These are phyloP conservation scores for Tachina lurida DNA, from an alignment of 2,888 invertebrate species.

Conservation along the genomic window DNA sequence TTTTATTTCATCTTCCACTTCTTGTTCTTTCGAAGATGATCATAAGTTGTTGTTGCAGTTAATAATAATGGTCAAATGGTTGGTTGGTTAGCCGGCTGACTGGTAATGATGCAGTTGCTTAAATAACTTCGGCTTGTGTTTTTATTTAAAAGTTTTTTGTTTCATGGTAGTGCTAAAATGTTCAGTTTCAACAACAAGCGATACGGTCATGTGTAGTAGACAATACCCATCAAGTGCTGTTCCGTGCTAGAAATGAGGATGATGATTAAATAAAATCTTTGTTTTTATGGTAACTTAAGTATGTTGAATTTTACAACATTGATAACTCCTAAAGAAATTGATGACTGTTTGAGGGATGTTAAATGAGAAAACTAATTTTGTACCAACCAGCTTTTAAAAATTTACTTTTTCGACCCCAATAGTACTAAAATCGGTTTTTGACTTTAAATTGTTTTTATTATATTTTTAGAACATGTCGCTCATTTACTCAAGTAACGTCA, in stretches of 20 bases:
- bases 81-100: constrained; percentile 2
- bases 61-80: constrained; percentile 37
- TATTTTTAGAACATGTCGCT: too few relatives aligned
- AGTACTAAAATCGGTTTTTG: too few relatives aligned
- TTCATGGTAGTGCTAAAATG: constrained; percentile 35
- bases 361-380: too few relatives aligned
- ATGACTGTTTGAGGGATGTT: background rate
- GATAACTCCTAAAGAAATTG: constrained; percentile 64
- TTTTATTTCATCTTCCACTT: constrained; percentile 12
- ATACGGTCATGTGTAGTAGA: constrained; percentile 38
- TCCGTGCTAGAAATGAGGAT: constrained; percentile 54
- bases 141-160: background rate
- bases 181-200: constrained; percentile 39
- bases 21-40: constrained; percentile 32
- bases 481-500: too few relatives aligned
- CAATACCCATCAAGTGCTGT: background rate
- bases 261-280: constrained; percentile 79
- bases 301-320: constrained; percentile 69
- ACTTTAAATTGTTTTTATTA: too few relatives aligned
- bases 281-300: constrained; percentile 78
- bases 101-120: constrained; percentile 52
- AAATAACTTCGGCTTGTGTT: constrained; percentile 38
- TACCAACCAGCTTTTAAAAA: too few relatives aligned
- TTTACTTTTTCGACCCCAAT: too few relatives aligned
- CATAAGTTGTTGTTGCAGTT: constrained; percentile 37